These are phyloP conservation scores for Enteromius viviparus DNA, from an alignment of 2,797 vertebrate genomes.

Conservation along the genomic window DNA sequence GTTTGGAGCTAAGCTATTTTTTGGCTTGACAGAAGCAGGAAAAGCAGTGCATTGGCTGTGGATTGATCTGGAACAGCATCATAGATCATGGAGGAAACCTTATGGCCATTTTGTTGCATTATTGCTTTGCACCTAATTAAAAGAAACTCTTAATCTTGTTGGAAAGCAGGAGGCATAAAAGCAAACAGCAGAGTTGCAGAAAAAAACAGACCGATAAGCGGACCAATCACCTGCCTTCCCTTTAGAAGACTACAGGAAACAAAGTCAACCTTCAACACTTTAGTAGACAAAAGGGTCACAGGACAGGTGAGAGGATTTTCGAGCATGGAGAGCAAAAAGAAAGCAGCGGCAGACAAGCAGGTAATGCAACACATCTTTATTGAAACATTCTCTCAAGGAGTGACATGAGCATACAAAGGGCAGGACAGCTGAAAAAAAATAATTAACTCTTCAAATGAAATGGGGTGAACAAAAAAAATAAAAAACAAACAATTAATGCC, in stretches of 20 bases:
- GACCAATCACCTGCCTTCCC: conserved; percentile 23
- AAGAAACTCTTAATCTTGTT: background rate
- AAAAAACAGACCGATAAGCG: conserved; percentile 30
- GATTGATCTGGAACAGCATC: conserved; percentile 8
- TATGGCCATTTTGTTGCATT: background rate
- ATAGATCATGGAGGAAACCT: background rate
- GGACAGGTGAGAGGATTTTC: conserved; percentile 48
- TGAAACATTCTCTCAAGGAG: conserved; percentile 85
- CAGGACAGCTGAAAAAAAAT: conserved; percentile 59
- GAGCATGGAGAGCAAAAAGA: conserved; percentile 48
- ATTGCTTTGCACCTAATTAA: background rate
- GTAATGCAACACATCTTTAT: conserved; percentile 85
- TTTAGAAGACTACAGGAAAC: conserved; percentile 12
- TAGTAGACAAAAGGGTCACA: conserved; percentile 29
- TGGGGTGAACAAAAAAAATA: conserved; percentile 5
- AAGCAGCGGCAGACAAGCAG: conserved; percentile 64
- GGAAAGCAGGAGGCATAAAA: conserved; percentile 40
- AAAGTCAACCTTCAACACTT: conserved; percentile 16
- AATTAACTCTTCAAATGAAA: conserved; percentile 59
- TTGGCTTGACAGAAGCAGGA: background rate
- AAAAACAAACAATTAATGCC: conserved; percentile 42
- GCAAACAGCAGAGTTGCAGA: conserved; percentile 52
- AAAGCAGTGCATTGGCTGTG: background rate
- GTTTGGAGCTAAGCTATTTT: background rate
- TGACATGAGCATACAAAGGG: conserved; percentile 81